Percentiles rank a stretch among this genome's conserved stretches.
phyloP scores from a whole-genome alignment of 1,140 invertebrate species.

The Drosophila leontia region DNA sequence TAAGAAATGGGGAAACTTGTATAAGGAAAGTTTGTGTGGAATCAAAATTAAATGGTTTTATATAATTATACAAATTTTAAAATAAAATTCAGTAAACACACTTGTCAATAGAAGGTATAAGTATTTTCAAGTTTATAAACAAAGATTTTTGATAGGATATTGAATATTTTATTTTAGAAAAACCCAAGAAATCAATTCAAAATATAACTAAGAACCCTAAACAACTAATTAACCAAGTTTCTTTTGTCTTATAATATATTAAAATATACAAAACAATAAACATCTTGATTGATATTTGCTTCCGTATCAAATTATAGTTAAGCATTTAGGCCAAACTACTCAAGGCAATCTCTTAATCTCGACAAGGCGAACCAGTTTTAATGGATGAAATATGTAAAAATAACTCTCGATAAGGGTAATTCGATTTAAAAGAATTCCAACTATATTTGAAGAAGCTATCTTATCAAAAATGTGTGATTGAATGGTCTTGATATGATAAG shows the following conservation, averaged over 20 bases:
- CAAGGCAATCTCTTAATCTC: slow-evolving; percentile 2
- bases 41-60: neutral
- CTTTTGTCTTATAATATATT: neutral
- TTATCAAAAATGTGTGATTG: neutral
- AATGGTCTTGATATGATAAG: neutral
- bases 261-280: no score
- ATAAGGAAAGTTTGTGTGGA: neutral
- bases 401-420: slow-evolving; percentile 8
- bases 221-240: no score
- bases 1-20: neutral
- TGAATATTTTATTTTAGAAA: no score
- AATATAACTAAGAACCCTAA: neutral
- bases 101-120: neutral
- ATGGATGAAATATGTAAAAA: neutral
- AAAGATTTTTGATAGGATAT: no score
- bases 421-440: neutral
- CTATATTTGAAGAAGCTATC: neutral
- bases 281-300: neutral
- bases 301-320: neutral
- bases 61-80: neutral
- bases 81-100: neutral
- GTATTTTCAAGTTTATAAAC: no score
- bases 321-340: neutral
- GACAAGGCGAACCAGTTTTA: neutral
- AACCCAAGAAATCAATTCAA: no score